A percentile compares a stretch with the other conserved stretches of the same genome.
phyloP scores from a whole-genome alignment of 2,797 vertebrate species.

The Chelmon rostratus region DNA sequence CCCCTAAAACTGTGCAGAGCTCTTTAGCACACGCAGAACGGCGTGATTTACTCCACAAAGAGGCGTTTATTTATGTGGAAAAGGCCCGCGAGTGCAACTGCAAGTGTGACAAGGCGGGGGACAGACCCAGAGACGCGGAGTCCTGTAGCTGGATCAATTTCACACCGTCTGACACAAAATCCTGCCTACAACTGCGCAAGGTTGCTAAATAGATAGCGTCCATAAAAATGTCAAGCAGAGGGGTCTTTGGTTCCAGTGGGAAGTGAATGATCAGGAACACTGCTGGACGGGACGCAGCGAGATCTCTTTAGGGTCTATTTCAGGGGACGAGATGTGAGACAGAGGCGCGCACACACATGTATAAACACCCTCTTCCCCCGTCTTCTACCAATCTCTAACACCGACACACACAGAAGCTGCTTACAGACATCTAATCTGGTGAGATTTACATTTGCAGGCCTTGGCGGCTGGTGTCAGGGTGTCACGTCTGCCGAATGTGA shows the following conservation, averaged over 20 bases:
- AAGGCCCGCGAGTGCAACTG: background rate
- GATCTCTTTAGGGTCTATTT: conserved; percentile 72
- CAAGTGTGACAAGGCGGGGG: background rate
- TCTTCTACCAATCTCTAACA: conserved; percentile 38
- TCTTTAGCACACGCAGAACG: background rate
- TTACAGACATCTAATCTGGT: conserved; percentile 78
- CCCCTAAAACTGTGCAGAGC: background rate
- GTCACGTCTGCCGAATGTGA: conserved; percentile 69
- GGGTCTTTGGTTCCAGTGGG: conserved; percentile 48
- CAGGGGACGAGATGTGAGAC: conserved; percentile 50
- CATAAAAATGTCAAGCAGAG: conserved; percentile 56
- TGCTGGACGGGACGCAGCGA: conserved; percentile 22
- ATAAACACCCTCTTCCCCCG: conserved; percentile 13
- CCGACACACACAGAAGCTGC: conserved; percentile 43
- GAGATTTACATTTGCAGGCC: conserved; percentile 72
- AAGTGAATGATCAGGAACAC: conserved; percentile 48
- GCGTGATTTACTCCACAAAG: background rate
- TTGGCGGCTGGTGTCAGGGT: conserved; percentile 66
- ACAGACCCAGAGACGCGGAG: background rate
- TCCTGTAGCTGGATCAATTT: conserved; percentile 22
- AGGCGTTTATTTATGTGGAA: conserved; percentile 2
- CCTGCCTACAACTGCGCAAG: conserved; percentile 7
- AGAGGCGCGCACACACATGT: conserved; percentile 8
- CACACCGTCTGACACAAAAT: conserved; percentile 33
- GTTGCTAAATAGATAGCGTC: conserved; percentile 56